Percentiles rank a stretch among this genome's conserved stretches.
These are phyloP conservation scores for Halesus radiatus DNA, from an alignment of 1,140 invertebrate species.

Conservation along the genomic window DNA sequence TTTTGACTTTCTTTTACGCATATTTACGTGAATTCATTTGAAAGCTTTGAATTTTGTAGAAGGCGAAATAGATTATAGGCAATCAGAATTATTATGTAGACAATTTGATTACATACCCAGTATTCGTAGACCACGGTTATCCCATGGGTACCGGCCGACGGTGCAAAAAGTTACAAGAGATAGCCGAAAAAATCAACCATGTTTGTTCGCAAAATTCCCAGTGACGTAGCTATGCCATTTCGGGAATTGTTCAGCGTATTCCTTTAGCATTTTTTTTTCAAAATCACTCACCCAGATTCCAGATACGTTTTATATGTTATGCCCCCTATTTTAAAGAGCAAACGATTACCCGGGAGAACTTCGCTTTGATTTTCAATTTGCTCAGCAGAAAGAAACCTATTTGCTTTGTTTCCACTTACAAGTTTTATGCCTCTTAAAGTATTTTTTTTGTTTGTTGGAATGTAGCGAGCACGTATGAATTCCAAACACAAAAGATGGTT, in stretches of 20 bases:
- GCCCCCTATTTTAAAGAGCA: slow-evolving; percentile 51
- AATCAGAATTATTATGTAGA: too few relatives aligned
- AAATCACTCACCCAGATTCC: slow-evolving; percentile 50
- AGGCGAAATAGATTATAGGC: too few relatives aligned
- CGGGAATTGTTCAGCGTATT: slow-evolving; percentile 34
- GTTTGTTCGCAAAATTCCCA: slow-evolving; percentile 36
- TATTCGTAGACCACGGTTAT: background rate
- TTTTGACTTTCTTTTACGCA: too few relatives aligned
- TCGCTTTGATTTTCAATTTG: slow-evolving; percentile 56
- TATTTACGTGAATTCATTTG: too few relatives aligned
- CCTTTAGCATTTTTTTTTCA: too few relatives aligned
- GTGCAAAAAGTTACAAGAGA: slow-evolving; percentile 26
- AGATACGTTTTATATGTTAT: slow-evolving; percentile 48
- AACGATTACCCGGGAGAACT: slow-evolving; percentile 54
- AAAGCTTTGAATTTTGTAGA: too few relatives aligned
- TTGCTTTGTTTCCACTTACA: slow-evolving; percentile 47
- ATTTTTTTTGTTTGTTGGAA: slow-evolving; percentile 39
- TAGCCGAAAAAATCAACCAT: slow-evolving; percentile 26
- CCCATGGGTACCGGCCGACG: slow-evolving; percentile 13
- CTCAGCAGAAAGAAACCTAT: slow-evolving; percentile 46
- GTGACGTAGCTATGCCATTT: slow-evolving; percentile 39
- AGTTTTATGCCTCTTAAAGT: slow-evolving; percentile 46
- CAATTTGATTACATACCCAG: too few relatives aligned
- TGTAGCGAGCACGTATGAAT: slow-evolving; percentile 36
- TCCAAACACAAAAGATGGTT: background rate